Evolutionary conservation across 2,888 invertebrate species (phyloP), one percentile per base, ranked within the genome.

Genomic region (Tenthredo amoena): DNA sequence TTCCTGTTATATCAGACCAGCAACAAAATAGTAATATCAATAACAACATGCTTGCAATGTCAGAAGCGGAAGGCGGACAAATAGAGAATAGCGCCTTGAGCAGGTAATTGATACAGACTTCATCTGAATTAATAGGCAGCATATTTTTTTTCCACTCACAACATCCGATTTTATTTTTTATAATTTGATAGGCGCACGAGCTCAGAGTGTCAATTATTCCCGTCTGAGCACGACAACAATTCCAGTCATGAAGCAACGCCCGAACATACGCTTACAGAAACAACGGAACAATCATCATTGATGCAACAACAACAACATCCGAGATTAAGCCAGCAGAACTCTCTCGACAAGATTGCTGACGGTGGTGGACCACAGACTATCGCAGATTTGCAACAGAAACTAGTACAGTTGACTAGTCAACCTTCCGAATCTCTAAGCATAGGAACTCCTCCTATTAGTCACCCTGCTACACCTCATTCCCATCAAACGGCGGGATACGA

Each of bases 391-490:
- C 95, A 95, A 87, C 95, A 95, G 85, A 95, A 95, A 88, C 91
- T 96, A 84, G 94, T 94, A 3, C 94, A 95, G 86, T 89, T 95
- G 85, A 95, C 95, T 84, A 94, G 94, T 88, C 94, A 94, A 86
- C 94, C 94, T 31, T 93, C 93, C 26, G 94, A 94, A 88, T 90
- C 91, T 84, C 86, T 94, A 40, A 92, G 91, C 76, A 91, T 94
- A 76, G 92, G 92, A 55, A 92, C 93, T 74, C 94, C 94, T 68
- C 95, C 95, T 81, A 95, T 95, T 21, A 95, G 95, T 88, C 95
- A 95, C 90, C 94, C 95, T 9, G 94, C 96, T 88, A 96, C 96
- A 50, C 96, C 96, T 7, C 96, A 96, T 92, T 95, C 95, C 89
- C 94, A 94, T 87, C 95, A 95, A 86, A 94, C 95, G 2, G 65